Conservation (phyloP, 2,113 vertebrate species). For the Bombycilla garrulus region DNA sequence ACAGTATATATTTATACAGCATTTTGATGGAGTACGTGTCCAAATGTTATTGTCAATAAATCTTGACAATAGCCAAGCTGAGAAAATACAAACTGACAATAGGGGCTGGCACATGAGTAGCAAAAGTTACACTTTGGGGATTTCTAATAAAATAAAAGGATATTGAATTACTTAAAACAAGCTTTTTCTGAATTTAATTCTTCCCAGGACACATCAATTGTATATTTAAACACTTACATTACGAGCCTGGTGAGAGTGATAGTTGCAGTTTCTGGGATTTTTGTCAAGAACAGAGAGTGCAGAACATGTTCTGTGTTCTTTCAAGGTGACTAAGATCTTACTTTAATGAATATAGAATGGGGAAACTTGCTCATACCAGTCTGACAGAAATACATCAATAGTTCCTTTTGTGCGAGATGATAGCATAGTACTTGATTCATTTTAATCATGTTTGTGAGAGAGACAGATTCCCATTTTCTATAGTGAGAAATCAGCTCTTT, state of each 20-base stretch:
- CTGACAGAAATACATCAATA: background rate
- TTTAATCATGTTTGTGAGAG: background rate
- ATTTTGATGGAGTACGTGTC: background rate
- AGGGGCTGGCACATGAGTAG: background rate
- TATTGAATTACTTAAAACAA: background rate
- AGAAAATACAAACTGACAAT: background rate
- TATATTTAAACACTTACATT: conserved; percentile 15
- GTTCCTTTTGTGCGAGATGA: background rate
- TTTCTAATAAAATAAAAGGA: background rate
- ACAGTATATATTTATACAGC: background rate
- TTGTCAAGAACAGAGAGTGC: background rate
- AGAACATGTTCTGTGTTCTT: background rate
- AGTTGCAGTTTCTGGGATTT: background rate
- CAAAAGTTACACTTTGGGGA: background rate
- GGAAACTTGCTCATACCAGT: background rate
- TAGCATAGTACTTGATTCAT: background rate
- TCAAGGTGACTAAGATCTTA: background rate
- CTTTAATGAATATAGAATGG: background rate
- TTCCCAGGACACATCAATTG: background rate
- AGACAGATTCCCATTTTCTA: background rate
- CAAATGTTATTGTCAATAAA: background rate
- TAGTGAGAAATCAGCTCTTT: background rate
- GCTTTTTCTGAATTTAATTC: background rate
- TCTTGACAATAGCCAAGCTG: background rate
- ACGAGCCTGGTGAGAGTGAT: background rate